Base-by-base conservation (phyloP, 2,888 invertebrate genomes). In the Eupithecia subumbrata region DNA sequence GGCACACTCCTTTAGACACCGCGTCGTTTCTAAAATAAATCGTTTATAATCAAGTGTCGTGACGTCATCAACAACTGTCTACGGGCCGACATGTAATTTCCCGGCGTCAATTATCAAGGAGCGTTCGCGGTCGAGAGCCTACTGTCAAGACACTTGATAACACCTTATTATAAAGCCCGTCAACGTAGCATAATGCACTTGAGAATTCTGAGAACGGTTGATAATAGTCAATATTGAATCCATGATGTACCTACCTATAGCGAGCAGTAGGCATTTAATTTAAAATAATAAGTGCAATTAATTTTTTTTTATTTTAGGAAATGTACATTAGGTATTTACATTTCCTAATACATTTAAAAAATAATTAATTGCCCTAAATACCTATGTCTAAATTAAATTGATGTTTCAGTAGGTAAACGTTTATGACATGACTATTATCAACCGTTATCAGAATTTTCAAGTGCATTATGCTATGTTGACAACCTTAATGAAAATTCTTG, bases 61-160 rank as follows among this genome's bases (percentile, higher is more conserved):
- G 91, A 94, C 91, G 94, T 93, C 94, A 93, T 94, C 94, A 92
- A 91, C 94, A 94, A 94, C 92, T 94, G 94, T 94, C 94, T 93
- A 87, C 87, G 86, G 87, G 86, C 86, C 90, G 94, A 94, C 94
- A 88, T 93, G 94, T 94, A 94, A 94, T 94, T 94, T 94, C 94
- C 94, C 92, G 88, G 90, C 90, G 93, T 94, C 94, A 94, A 94
- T 94, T 94, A 93, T 94, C 89, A 92, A 88, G 88, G 87, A 87
- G 87, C 85, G 84, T 83, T 84, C 89, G 90, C 90, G 90, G 91
- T 90, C 89, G 90, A 90, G 90, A 82, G 88, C 88, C 88, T 88
- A 86, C 89, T 89, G 89, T 86, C 89, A 87, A 89, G 89, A 87
- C 88, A 86, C 87, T 90, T 89, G 90, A 91, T 93, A 91, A 89